These are phyloP conservation scores for Axinella damicornis DNA, from an alignment of 37 sponge, comb jelly and placozoan genomes.

Conservation along the genomic window DNA sequence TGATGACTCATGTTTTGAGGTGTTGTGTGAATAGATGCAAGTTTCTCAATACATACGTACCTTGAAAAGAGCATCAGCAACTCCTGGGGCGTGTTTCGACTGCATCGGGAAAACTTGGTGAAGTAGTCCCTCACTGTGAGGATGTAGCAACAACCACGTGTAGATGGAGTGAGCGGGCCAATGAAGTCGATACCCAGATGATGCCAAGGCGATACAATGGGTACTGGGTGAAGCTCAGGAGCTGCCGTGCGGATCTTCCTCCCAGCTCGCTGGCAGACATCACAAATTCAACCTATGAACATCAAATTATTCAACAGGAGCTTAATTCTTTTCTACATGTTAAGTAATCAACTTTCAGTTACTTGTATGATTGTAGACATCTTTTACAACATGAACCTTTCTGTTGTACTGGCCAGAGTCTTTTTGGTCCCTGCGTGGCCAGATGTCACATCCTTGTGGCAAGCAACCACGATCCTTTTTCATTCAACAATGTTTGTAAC, in stretches of 20 bases:
- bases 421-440: constrained; percentile 38
- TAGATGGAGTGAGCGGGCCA: constrained; percentile 51
- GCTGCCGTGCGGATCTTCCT: constrained; percentile 45
- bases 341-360: constrained; percentile 1
- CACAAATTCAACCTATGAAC: constrained; percentile 37
- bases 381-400: constrained; percentile 33
- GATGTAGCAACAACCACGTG: constrained; percentile 51
- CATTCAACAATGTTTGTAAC: constrained; percentile 11
- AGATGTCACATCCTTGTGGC: constrained; percentile 29
- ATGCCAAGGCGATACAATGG: constrained; percentile 76
- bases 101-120: constrained; percentile 70
- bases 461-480: constrained; percentile 7
- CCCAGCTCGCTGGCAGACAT: constrained; percentile 67
- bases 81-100: too few species aligned
- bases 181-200: constrained; percentile 80
- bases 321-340: too few species aligned
- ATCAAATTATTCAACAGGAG: neutral
- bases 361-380: constrained; percentile 18
- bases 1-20: constrained; percentile 58
- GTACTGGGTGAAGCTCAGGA: constrained; percentile 80
- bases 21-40: constrained; percentile 68
- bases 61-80: too few species aligned
- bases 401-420: constrained; percentile 16
- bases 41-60: too few species aligned
- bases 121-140: constrained; percentile 80